These are phyloP conservation scores for Caenorhabditis macrosperma DNA, from an alignment of 2,888 invertebrate genomes.

Conservation along the genomic window DNA sequence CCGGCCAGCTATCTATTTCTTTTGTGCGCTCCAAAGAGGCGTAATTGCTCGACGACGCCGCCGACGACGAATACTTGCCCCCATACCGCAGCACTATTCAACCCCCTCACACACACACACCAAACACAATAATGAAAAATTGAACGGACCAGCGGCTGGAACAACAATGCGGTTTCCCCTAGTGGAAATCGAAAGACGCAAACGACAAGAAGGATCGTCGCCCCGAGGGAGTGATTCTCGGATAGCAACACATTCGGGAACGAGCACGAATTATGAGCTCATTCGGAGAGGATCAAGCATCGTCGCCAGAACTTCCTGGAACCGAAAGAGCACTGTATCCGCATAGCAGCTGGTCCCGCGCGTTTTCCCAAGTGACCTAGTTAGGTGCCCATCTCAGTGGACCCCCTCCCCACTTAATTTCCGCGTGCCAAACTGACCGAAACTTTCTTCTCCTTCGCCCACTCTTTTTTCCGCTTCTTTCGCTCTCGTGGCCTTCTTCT, in stretches of 20 bases:
- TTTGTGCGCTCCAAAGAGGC: constrained; percentile 7
- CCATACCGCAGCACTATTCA: constrained; percentile 6
- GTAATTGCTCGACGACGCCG: constrained; percentile 9
- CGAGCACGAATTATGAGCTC: neutral
- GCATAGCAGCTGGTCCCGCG: too few species aligned
- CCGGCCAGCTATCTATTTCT: constrained; percentile 14
- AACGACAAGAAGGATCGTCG: neutral
- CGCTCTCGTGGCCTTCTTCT: neutral
- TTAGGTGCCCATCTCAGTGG: constrained; percentile 7
- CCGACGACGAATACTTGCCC: constrained; percentile 4
- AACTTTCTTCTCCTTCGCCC: constrained; percentile 12
- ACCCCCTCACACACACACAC: constrained; percentile 1
- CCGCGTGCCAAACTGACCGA: neutral
- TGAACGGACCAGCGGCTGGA: neutral
- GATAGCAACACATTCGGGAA: neutral
- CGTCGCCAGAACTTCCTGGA: neutral
- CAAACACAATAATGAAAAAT: constrained; percentile 8
- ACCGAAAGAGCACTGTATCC: neutral
- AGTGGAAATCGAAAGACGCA: neutral
- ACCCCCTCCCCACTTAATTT: constrained; percentile 21
- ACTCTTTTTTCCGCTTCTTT: constrained; percentile 1
- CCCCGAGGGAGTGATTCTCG: neutral
- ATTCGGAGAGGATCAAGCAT: neutral
- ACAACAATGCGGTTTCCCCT: neutral
- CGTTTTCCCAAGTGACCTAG: constrained; percentile 32